Evolutionary conservation across 2,113 vertebrate species (phyloP).

Genomic region (Dipodomys stephensi): DNA sequence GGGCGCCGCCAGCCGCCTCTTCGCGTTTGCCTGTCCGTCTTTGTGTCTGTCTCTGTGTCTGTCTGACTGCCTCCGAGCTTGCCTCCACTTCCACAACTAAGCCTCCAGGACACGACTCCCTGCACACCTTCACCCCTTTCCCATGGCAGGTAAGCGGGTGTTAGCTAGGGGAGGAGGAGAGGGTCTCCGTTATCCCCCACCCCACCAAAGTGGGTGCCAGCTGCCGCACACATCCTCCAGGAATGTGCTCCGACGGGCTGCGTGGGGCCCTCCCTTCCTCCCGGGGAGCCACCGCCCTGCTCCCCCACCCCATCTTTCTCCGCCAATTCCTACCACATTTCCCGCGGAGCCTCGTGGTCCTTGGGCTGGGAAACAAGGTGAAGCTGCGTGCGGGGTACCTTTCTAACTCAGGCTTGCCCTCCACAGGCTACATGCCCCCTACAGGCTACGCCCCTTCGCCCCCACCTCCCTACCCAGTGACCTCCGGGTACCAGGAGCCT

Average conservation of each 20-base stretch:
- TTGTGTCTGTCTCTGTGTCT: slow-evolving; percentile 84
- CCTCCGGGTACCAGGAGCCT: slow-evolving; percentile 70
- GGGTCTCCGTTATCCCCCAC: slow-evolving; percentile 65
- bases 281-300: slow-evolving; percentile 62
- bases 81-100: slow-evolving; percentile 77
- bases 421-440: slow-evolving; percentile 73
- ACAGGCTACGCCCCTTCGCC: slow-evolving; percentile 83
- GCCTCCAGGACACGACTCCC: neutral
- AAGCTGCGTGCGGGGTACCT: neutral
- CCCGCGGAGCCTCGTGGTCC: neutral
- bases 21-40: slow-evolving; percentile 88
- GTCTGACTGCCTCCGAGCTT: slow-evolving; percentile 72
- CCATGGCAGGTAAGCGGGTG: slow-evolving; percentile 75
- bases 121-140: neutral
- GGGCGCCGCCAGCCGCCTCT: slow-evolving; percentile 79
- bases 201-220: neutral
- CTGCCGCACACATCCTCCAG: slow-evolving; percentile 58
- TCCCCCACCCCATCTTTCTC: slow-evolving; percentile 45
- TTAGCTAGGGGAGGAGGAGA: neutral
- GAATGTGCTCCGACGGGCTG: slow-evolving; percentile 78
- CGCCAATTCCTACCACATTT: neutral
- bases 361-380: neutral
- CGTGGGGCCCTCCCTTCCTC: slow-evolving; percentile 70
- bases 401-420: neutral
- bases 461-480: slow-evolving; percentile 86